Conservation (phyloP, 2,113 vertebrate species). For the Bombycilla garrulus region DNA sequence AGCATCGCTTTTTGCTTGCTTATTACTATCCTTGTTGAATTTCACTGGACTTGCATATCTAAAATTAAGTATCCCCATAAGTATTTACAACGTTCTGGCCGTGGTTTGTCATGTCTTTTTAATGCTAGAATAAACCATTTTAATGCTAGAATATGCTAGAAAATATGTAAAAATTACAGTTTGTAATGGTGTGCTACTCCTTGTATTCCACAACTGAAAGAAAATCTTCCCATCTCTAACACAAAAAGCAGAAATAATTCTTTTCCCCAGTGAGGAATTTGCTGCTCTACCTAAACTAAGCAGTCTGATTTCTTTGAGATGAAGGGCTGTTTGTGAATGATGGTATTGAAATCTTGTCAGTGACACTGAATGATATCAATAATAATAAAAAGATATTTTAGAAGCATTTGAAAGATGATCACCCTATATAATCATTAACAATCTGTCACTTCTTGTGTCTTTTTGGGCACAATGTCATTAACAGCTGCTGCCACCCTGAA, state of each 20-base stretch:
- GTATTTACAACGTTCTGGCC: background rate
- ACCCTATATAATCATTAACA: constrained; percentile 25
- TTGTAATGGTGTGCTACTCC: background rate
- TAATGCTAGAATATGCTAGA: background rate
- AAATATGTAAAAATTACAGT: background rate
- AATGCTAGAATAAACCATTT: background rate
- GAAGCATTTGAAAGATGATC: constrained; percentile 27
- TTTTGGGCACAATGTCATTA: constrained; percentile 15
- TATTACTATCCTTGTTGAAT: background rate
- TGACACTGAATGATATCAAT: background rate
- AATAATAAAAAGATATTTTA: background rate
- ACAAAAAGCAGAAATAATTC: background rate
- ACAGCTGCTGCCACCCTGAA: background rate
- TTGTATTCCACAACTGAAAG: background rate
- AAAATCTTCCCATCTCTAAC: background rate
- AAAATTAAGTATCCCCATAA: background rate
- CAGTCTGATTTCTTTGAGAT: background rate
- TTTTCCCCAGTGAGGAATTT: background rate
- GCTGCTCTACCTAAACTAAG: background rate
- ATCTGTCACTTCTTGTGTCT: background rate
- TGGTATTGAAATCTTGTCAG: background rate
- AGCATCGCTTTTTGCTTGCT: accelerated
- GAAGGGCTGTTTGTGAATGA: background rate
- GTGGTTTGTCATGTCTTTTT: background rate
- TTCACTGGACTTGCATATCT: background rate